phyloP scores from a whole-genome alignment of 2,113 vertebrate genomes.

The Anser cygnoides region DNA sequence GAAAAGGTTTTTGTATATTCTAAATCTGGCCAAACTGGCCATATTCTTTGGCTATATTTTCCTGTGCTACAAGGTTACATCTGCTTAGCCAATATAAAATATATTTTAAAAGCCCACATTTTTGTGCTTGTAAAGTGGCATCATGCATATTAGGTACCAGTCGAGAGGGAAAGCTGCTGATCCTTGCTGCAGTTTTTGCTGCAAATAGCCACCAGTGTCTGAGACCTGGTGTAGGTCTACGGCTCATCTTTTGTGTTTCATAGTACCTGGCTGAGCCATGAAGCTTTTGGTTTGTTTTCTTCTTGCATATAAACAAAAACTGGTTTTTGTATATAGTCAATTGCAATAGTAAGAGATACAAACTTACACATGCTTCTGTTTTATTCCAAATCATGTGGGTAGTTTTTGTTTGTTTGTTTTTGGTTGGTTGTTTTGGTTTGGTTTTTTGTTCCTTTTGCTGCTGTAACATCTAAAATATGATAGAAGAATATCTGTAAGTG shows the following conservation, averaged over 20 bases:
- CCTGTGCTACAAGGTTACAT: not conserved
- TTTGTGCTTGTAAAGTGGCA: not conserved
- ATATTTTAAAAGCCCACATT: not conserved
- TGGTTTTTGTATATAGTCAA: not conserved
- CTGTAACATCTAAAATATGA: not conserved
- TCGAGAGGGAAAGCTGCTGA: not conserved
- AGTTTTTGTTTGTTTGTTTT: not conserved
- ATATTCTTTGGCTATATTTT: not conserved
- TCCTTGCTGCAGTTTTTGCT: not conserved
- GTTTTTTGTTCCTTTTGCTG: not conserved
- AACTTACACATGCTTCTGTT: not conserved
- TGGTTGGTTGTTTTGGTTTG: not conserved
- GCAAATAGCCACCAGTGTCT: not conserved
- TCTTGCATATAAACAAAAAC: not conserved
- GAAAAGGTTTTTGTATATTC: not conserved
- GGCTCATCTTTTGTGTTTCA: not conserved
- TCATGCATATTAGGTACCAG: not conserved
- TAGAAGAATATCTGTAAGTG: not conserved
- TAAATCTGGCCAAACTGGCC: not conserved
- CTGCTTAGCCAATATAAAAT: conserved; percentile 5
- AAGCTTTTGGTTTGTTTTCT: not conserved
- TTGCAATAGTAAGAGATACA: not conserved
- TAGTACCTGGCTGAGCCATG: not conserved
- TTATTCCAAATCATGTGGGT: not conserved
- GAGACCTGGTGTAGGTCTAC: not conserved